Evolutionary conservation across 2,797 vertebrate genomes (phyloP).

Genomic region (Coregonus ussuriensis): DNA sequence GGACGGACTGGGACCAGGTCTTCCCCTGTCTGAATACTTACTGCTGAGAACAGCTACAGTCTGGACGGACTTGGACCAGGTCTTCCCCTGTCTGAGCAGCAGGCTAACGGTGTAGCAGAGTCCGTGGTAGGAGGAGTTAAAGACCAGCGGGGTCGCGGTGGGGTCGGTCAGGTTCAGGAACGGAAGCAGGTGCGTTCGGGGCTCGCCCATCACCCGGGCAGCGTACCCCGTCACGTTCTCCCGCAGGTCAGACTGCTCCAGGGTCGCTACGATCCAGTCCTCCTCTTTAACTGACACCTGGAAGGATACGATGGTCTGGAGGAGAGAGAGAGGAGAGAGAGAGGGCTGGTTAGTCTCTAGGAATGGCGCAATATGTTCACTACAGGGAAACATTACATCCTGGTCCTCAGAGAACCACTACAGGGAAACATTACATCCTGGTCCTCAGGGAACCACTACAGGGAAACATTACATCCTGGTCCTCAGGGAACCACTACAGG

Average conservation of each 20-base stretch:
- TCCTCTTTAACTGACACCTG: constrained; percentile 79
- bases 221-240: constrained; percentile 81
- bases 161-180: constrained; percentile 79
- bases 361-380: background rate
- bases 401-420: too few species aligned
- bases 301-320: constrained; percentile 77
- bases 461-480: too few species aligned
- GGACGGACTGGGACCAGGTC: background rate
- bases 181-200: constrained; percentile 82
- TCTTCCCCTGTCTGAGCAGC: constrained; percentile 76
- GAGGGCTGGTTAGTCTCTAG: background rate
- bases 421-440: too few species aligned
- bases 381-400: too few species aligned
- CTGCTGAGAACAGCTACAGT: constrained; percentile 86
- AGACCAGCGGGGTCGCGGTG: constrained; percentile 74
- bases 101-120: constrained; percentile 88
- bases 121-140: constrained; percentile 88
- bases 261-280: constrained; percentile 75
- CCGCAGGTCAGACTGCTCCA: constrained; percentile 83
- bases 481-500: too few species aligned
- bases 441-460: too few species aligned
- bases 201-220: constrained; percentile 87
- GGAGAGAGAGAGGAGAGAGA: constrained; percentile 12
- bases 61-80: constrained; percentile 79
- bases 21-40: constrained; percentile 64